Evolutionary conservation across 2,888 invertebrate species (phyloP), one percentile per base, ranked within the genome.

Genomic region (Elysia crispata): DNA sequence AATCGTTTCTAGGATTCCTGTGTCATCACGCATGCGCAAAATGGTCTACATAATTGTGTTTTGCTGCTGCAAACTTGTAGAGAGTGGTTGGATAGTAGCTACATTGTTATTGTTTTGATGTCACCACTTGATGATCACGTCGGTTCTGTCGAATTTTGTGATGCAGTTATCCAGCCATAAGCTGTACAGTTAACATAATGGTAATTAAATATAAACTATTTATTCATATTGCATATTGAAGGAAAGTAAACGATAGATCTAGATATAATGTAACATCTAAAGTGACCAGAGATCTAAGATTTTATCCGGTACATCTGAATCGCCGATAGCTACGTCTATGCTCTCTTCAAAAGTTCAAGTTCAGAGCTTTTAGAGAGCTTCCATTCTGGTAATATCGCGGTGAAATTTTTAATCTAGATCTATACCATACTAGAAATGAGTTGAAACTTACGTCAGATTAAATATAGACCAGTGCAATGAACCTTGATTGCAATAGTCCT

Each of bases 11-110:
- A 60, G 72, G 60, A 66, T 64, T 57, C 54, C 69, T 62, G 74
- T 77, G 81, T 83, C 83, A 82, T 76, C 60, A 73, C 85, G 86
- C 88, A 87, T 85, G 88, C 87, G 86, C 78, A 83, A 1, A 77
- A 33, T 30, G 50, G 70, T 25, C 79, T 72, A 83, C 81, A 41
- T 41, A 41, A 41, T 84, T 84, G 84, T 87, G 85, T 86, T 87
- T 84, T 85, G 85, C 83, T 83, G 80, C 70, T 72, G 80, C 80
- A 72, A 76, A 76, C 67, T 75, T 70, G 74, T 54, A 62, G 20
- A 28, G 41, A 41, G 41, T 62, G 72, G 64, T n/a, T n/a, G n/a
- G 72, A 66, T 64, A 62, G 76, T 54, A 54, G 28, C 73, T 62
- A 23, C 5, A 41, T 76, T 80, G 80, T 80, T 80, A 72, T 76